Conservation (phyloP, 30 jellyfish, hydroid and myxozoan genomes). For the Hydractinia echinata region DNA sequence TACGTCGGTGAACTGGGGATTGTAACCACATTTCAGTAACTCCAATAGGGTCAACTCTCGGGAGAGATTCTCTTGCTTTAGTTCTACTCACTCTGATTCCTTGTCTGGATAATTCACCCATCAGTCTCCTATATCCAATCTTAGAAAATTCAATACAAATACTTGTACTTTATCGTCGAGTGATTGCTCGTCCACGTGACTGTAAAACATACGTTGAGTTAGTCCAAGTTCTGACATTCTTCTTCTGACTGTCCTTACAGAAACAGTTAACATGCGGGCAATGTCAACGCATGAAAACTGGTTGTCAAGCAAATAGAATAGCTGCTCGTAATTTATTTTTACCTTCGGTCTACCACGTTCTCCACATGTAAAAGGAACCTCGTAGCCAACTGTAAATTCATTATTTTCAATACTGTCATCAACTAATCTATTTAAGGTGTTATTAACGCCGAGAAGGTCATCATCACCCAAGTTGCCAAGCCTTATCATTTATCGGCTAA, state of each 20-base stretch:
- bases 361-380: neutral
- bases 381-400: neutral
- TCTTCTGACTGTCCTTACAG: conserved; percentile 14
- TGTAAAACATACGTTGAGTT: neutral
- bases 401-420: neutral
- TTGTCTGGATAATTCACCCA: conserved; percentile 35
- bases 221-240: conserved; percentile 26
- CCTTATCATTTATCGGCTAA: neutral
- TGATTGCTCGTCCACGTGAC: neutral
- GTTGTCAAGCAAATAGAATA: neutral
- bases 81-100: conserved; percentile 40
- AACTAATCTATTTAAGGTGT: neutral
- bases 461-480: neutral
- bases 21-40: conserved; percentile 36
- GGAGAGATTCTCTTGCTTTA: conserved; percentile 32
- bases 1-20: neutral
- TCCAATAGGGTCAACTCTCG: conserved; percentile 59
- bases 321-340: neutral
- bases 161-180: conserved; percentile 10
- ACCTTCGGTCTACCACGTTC: neutral
- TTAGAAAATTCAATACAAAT: conserved; percentile 34
- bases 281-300: neutral
- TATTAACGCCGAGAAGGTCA: neutral
- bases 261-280: conserved; percentile 1
- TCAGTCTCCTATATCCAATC: conserved; percentile 50